A percentile compares a stretch with the other conserved stretches of the same genome.
These are phyloP conservation scores for Lucifuga dentata DNA, from an alignment of 2,113 vertebrate species.

Conservation along the genomic window DNA sequence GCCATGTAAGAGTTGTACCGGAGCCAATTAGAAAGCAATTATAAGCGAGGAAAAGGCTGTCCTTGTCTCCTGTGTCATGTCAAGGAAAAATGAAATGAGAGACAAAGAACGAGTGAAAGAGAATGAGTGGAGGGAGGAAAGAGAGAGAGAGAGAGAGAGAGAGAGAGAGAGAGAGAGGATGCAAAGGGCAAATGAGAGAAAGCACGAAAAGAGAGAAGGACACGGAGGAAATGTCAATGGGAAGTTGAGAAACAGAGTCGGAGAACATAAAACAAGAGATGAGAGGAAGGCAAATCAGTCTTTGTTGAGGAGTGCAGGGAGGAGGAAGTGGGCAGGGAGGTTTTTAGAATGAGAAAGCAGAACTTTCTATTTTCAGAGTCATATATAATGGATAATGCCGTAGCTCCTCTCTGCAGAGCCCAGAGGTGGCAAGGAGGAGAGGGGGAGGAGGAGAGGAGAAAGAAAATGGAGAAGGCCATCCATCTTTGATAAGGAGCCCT, in stretches of 20 bases:
- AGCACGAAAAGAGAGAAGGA: background rate
- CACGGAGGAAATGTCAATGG: constrained; percentile 56
- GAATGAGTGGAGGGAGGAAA: constrained; percentile 53
- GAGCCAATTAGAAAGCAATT: constrained; percentile 75
- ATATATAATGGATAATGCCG: constrained; percentile 83
- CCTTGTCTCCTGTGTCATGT: constrained; percentile 54
- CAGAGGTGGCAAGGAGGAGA: constrained; percentile 46
- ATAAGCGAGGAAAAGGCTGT: constrained; percentile 42
- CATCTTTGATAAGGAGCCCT: constrained; percentile 83
- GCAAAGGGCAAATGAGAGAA: constrained; percentile 33
- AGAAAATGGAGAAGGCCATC: constrained; percentile 65
- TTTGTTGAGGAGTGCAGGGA: constrained; percentile 49
- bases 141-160: constrained; percentile 46
- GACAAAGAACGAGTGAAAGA: constrained; percentile 27
- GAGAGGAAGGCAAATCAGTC: constrained; percentile 54
- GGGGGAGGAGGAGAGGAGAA: constrained; percentile 34
- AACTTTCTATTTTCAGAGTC: constrained; percentile 82
- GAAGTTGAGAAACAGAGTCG: constrained; percentile 53
- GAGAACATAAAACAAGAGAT: constrained; percentile 50
- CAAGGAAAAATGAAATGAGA: constrained; percentile 46
- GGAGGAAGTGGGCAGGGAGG: constrained; percentile 45
- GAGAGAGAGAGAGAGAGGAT: constrained; percentile 26
- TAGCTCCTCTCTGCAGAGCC: constrained; percentile 71
- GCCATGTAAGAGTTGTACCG: constrained; percentile 24
- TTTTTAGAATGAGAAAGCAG: constrained; percentile 78